phyloP scores from a whole-genome alignment of 2,888 invertebrate species.

The Machimus rusticus region DNA sequence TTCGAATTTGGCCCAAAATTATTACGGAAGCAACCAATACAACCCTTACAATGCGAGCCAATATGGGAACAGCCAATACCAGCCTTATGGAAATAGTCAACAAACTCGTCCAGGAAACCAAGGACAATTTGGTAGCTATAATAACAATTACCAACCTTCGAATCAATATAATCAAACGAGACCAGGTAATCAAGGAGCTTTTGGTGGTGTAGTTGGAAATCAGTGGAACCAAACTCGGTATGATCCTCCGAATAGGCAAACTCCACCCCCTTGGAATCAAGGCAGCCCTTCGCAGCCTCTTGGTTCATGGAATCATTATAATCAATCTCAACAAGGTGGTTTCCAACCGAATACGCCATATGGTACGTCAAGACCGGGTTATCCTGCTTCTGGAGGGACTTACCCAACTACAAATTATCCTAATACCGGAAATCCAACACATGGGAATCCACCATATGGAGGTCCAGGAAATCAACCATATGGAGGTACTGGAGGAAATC shows the following conservation, averaged over 20 bases:
- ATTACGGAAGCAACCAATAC: not conserved
- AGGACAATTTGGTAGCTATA: not conserved
- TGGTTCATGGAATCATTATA: not conserved
- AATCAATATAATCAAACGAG: not conserved
- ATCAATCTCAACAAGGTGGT: not conserved
- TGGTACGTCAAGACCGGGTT: not conserved
- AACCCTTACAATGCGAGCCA: not conserved
- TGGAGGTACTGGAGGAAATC: too few relatives aligned
- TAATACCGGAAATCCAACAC: not conserved
- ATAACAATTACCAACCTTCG: not conserved
- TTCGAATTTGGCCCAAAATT: not conserved
- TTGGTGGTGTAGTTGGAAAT: not conserved
- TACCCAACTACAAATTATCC: not conserved
- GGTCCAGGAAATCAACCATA: too few relatives aligned
- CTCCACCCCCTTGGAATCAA: not conserved
- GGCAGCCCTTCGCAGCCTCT: not conserved
- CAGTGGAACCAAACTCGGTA: not conserved
- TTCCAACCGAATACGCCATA: not conserved
- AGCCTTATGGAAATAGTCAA: not conserved
- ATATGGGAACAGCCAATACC: not conserved
- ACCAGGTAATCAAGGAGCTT: not conserved
- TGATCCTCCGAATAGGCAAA: not conserved
- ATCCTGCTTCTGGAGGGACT: not conserved
- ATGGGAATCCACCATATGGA: not conserved
- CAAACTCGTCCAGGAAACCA: not conserved